Base-by-base conservation (phyloP, 2,888 invertebrate species). In the Sialis fuliginosa region DNA sequence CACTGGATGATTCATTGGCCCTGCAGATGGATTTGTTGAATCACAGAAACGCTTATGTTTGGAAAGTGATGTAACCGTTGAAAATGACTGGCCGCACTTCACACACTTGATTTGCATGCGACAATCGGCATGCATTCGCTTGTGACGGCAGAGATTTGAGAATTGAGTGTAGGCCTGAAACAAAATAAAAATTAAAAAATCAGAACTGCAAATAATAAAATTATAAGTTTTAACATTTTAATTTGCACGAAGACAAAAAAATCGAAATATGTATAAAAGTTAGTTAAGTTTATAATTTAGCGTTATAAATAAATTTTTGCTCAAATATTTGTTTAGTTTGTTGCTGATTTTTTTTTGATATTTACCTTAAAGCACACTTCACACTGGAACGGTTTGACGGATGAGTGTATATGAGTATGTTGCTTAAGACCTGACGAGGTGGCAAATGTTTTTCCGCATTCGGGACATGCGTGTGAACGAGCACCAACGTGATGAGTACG, bases 121-220 rank as follows among this genome's bases (percentile, higher is more conserved):
- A 65, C 96, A 97, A 62, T 90, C 87, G 47, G 86, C 82, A 73
- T 98, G 98, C 92, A 97, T 96, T 48, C 97, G 89, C 62, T 92
- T 95, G 71, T 98, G 98, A n/a, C 98, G 85, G 63, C 98, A 98
- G 60, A 99, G 74, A 66, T 98, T 99, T 37, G 96, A 97, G 67
- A 98, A 98, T 70, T 98, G 98, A 4, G 98, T 98, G 71, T 98
- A 98, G 7, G 93, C 84, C 79, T 79, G 72, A 30, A 74, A 74
- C 52, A 47, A 56, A 57, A 56, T 2, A 42, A 22, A n/a, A n/a
- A 22, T 22, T 2, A 22, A 22, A 22, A 22, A 22, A 4, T 22
- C 22, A 22, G 4, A 22, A 22, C 4, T 22, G 22, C 22, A 33
- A 33, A 32, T 6, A 31, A 42, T n/a, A 42, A 22, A n/a, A 40